Percentiles rank a stretch among this genome's conserved stretches.
phyloP scores from a whole-genome alignment of 2,797 vertebrate genomes.

The Thalassophryne amazonica region DNA sequence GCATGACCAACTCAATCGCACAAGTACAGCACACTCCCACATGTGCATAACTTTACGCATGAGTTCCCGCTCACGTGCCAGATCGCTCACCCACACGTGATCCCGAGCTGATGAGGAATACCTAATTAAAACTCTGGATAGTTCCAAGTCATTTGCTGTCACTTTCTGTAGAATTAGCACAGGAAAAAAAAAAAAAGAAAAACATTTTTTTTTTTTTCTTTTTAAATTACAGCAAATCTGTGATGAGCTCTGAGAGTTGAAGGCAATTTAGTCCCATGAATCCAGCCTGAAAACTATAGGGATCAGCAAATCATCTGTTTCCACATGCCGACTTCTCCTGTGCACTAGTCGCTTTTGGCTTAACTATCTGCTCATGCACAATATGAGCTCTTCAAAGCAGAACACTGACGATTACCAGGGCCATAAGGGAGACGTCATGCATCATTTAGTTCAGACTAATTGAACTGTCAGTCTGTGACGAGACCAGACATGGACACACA shows the following conservation, averaged over 20 bases:
- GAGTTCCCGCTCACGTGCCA: neutral
- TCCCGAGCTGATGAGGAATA: slow-evolving; percentile 47
- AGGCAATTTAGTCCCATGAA: slow-evolving; percentile 35
- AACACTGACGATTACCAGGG: slow-evolving; percentile 62
- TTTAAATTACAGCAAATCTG: slow-evolving; percentile 41
- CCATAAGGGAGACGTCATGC: slow-evolving; percentile 61
- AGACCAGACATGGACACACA: slow-evolving; percentile 49
- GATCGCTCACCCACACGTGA: slow-evolving; percentile 14
- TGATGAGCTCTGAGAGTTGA: slow-evolving; percentile 55
- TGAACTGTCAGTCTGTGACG: slow-evolving; percentile 70
- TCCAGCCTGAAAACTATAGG: slow-evolving; percentile 41
- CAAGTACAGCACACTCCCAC: neutral
- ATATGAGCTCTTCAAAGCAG: slow-evolving; percentile 64
- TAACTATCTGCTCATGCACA: slow-evolving; percentile 60
- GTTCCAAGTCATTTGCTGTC: slow-evolving; percentile 60
- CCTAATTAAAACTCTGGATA: slow-evolving; percentile 64
- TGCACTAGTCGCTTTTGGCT: slow-evolving; percentile 45
- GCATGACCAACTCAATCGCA: slow-evolving; percentile 16
- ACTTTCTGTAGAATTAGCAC: slow-evolving; percentile 22
- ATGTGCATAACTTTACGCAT: neutral
- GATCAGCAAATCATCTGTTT: slow-evolving; percentile 51
- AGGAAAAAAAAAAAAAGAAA: neutral
- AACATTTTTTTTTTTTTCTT: slow-evolving; percentile 36
- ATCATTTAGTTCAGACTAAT: slow-evolving; percentile 69
- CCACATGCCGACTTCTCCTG: slow-evolving; percentile 35